These are phyloP conservation scores for Thalassoma bifasciatum DNA, from an alignment of 2,113 vertebrate genomes.

Conservation along the genomic window DNA sequence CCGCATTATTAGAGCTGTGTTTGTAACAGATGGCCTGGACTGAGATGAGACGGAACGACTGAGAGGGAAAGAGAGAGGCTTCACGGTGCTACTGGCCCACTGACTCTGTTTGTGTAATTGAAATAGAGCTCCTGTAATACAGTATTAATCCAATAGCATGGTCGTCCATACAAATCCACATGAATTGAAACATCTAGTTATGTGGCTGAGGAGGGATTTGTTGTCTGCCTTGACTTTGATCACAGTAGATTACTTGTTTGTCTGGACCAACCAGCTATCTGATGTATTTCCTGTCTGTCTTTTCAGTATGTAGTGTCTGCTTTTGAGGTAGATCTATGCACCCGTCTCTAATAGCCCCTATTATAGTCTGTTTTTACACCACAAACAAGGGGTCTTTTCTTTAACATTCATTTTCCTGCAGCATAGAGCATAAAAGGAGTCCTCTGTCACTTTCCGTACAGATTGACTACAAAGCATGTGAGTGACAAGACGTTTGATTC, in stretches of 20 bases:
- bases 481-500: constrained; percentile 38
- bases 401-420: background rate
- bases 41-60: constrained; percentile 70
- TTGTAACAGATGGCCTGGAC: constrained; percentile 79
- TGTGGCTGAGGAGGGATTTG: constrained; percentile 38
- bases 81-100: constrained; percentile 52
- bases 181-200: constrained; percentile 45
- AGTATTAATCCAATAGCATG: constrained; percentile 77
- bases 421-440: background rate
- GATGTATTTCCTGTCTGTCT: constrained; percentile 30
- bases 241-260: constrained; percentile 6
- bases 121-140: constrained; percentile 74
- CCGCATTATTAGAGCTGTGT: constrained; percentile 50
- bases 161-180: constrained; percentile 50
- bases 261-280: constrained; percentile 21
- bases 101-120: constrained; percentile 65
- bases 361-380: constrained; percentile 24
- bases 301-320: constrained; percentile 24
- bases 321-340: constrained; percentile 16
- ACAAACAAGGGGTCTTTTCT: background rate
- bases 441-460: background rate
- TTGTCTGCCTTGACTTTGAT: constrained; percentile 21
- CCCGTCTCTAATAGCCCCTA: background rate
- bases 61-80: constrained; percentile 56
- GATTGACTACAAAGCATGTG: constrained; percentile 13